Evolutionary conservation across 1,140 invertebrate species (phyloP), one percentile per base, ranked within the genome.

Genomic region (Macrocentrus cingulum): DNA sequence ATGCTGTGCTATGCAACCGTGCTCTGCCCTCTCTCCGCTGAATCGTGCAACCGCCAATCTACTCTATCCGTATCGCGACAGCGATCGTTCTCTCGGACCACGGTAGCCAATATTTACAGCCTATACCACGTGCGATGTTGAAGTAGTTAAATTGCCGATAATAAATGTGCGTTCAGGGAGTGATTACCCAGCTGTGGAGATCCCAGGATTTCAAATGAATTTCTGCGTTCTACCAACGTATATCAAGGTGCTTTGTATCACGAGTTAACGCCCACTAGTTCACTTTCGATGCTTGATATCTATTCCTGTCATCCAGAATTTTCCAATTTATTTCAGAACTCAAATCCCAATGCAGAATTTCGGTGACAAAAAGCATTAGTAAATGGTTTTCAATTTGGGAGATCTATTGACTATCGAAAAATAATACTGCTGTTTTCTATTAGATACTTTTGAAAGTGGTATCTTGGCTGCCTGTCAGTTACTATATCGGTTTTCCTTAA

Each of bases 91-190:
- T 68, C 70, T 68, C 60, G 63, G 58, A 44, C 53, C 53, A 49
- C 55, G 25, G 69, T 73, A 68, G 69, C 67, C 59, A 60, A 66
- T 76, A 75, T 77, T 77, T 79, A 77, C 67, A 67, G 59, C 53
- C 62, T 36, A 61, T 62, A 41, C 65, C 63, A 55, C 4, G 25
- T 60, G 60, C 66, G 67, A 74, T 69, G 69, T 72, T 71, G 68
- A 73, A 75, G 70, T 68, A 71, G 70, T 76, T 74, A 72, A 76
- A 75, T 75, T 68, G 69, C 66, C 67, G 68, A 76, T 77, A 76
- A 74, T 77, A 72, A 77, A 77, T 73, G 69, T 69, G 69, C 65
- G 60, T 63, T 67, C 59, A 49, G 42, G 68, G 65, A 66, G 61
- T 62, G 59, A 70, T 69, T 67, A 67, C 63, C 45, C 49, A 53